Evolutionary conservation across 2,888 invertebrate species (phyloP), one percentile per base, ranked within the genome.

Genomic region (Cheilosia soror): DNA sequence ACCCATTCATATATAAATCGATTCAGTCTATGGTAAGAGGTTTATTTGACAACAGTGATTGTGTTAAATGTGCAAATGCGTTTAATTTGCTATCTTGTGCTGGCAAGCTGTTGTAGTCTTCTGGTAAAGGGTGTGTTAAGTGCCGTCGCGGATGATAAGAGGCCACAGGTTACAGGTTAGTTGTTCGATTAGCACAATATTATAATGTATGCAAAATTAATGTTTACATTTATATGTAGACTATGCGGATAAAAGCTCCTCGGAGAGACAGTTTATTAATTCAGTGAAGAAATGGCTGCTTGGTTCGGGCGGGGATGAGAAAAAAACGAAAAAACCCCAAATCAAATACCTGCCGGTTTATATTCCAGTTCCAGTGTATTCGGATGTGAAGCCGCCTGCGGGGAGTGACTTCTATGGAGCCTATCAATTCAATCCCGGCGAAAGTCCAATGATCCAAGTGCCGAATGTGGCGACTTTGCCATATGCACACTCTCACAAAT

Each of bases 301-400:
- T 4, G 55, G 69, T 0, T 63, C 33, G 5, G 27, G 40, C 3
- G 40, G 11, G 1, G 29, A 37, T 1, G 60, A 51, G 13, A 6
- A 44, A 7, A 62, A 68, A 2, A 2, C 33, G 15, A 15, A 25
- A 9, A 20, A 58, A 6, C 55, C 78, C 0, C 29, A 62, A 31
- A 40, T 78, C 7, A 63, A 78, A 31, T 57, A 63, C 11, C 20
- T 78, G 33, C 78, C 78, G 1, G 47, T 78, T 2, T 78, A 78
- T n/a, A 63, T 78, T 13, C 69, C 78, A 25, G 55, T 63, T 57
- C 78, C 78, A 2, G 25, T 69, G 5, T 55, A 69, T 31, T 15
- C 68, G 27, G 27, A 40, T 2, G 13, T 4, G 27, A 60, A 62
- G 13, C 11, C n/a, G 11, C 68, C 47, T 4, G 1, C 9, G 1